Evolutionary conservation across 2,797 vertebrate species (phyloP).

Genomic region (Discoglossus pictus): DNA sequence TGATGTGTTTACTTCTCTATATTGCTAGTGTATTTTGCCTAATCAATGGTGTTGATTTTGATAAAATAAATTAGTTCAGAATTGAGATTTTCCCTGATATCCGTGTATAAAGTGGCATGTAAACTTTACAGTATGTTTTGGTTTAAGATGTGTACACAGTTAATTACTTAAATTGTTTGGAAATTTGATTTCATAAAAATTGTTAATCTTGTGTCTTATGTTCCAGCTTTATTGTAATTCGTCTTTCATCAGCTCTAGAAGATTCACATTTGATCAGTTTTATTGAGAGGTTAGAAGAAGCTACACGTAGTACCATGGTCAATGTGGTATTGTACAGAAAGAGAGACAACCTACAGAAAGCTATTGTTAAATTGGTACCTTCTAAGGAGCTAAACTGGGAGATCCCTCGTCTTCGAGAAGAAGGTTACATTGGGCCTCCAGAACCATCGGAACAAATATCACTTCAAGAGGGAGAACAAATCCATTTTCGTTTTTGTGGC

Average conservation of each 20-base stretch:
- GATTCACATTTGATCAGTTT: constrained; percentile 65
- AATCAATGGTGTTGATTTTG: too few relatives aligned
- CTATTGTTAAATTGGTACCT: constrained; percentile 68
- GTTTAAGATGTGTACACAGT: too few relatives aligned
- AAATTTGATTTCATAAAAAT: too few relatives aligned
- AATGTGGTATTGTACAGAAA: constrained; percentile 69
- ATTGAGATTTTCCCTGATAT: too few relatives aligned
- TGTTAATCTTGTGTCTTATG: too few relatives aligned
- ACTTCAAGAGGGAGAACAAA: constrained; percentile 81
- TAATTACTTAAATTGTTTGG: too few relatives aligned
- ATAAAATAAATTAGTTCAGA: too few relatives aligned
- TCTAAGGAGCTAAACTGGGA: constrained; percentile 75
- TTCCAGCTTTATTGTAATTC: constrained; percentile 78
- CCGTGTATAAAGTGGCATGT: too few relatives aligned
- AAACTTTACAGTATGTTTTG: too few relatives aligned
- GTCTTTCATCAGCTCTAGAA: constrained; percentile 68
- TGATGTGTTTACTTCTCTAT: too few relatives aligned
- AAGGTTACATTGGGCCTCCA: constrained; percentile 67
- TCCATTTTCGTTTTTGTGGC: constrained; percentile 79
- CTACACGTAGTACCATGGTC: constrained; percentile 63
- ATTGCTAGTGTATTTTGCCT: too few relatives aligned
- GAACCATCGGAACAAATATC: constrained; percentile 72
- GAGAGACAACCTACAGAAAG: constrained; percentile 65
- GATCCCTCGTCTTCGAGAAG: constrained; percentile 66
- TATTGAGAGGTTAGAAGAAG: constrained; percentile 75